Percentiles rank a stretch among this genome's conserved stretches.
phyloP scores from a whole-genome alignment of 2,797 vertebrate species.

The Pogonophryne albipinna region DNA sequence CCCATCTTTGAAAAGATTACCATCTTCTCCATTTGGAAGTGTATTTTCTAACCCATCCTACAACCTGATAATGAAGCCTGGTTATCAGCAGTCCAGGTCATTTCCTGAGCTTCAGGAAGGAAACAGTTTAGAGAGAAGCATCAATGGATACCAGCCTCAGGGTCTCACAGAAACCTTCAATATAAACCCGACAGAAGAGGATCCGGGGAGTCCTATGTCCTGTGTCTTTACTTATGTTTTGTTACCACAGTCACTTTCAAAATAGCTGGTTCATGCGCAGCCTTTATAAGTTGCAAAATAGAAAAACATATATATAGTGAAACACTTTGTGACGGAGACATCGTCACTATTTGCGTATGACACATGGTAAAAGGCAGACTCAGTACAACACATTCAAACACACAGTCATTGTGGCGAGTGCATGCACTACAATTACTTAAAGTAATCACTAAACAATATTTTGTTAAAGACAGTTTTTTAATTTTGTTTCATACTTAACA shows the following conservation, averaged over 20 bases:
- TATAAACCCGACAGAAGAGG: background rate
- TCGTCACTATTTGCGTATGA: too few relatives aligned
- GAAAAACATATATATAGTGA: background rate
- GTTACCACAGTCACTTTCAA: slow-evolving; percentile 17
- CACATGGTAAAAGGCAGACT: too few relatives aligned
- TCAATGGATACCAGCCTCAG: slow-evolving; percentile 44
- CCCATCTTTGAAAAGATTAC: slow-evolving; percentile 2
- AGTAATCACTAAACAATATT: too few relatives aligned
- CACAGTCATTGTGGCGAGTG: too few relatives aligned
- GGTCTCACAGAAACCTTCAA: background rate
- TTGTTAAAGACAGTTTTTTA: too few relatives aligned
- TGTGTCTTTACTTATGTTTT: slow-evolving; percentile 48
- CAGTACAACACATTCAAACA: too few relatives aligned
- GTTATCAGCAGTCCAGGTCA: slow-evolving; percentile 73
- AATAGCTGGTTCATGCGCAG: slow-evolving; percentile 4
- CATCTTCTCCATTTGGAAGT: background rate
- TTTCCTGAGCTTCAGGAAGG: background rate
- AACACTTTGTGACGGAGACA: background rate
- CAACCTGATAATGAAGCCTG: slow-evolving; percentile 2
- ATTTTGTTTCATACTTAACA: too few relatives aligned
- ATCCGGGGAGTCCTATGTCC: background rate
- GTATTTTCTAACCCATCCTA: slow-evolving; percentile 50
- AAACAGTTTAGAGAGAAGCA: background rate
- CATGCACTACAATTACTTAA: too few relatives aligned
- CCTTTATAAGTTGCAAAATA: background rate